Evolutionary conservation across 2,113 vertebrate species (phyloP).

Genomic region (Cinclus cinclus): DNA sequence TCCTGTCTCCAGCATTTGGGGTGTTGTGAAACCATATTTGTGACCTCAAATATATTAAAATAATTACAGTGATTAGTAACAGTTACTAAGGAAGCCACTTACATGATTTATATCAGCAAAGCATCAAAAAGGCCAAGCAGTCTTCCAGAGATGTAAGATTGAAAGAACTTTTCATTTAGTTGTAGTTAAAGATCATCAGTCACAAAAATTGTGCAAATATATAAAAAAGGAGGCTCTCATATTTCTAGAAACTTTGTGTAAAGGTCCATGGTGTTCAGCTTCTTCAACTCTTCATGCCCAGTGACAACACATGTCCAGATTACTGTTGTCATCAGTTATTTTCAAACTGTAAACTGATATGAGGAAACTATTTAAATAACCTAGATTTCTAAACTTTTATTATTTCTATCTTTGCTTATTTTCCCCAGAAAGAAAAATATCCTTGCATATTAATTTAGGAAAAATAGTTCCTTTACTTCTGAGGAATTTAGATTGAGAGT

Average conservation of each 20-base stretch:
- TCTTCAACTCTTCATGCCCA: background rate
- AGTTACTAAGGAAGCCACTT: background rate
- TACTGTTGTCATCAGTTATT: background rate
- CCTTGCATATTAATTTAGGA: background rate
- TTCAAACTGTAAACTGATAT: background rate
- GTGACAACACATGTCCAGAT: background rate
- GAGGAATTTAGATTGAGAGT: background rate
- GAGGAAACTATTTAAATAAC: background rate
- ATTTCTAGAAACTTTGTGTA: background rate
- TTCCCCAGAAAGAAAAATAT: background rate
- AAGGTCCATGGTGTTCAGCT: background rate
- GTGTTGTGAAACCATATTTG: background rate
- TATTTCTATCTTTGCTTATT: background rate
- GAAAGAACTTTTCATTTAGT: background rate
- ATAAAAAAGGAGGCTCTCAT: background rate
- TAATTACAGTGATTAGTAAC: background rate
- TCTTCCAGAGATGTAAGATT: background rate
- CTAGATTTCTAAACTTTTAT: background rate
- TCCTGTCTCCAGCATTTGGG: background rate
- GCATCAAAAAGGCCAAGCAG: background rate
- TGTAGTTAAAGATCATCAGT: background rate
- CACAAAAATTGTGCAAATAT: background rate
- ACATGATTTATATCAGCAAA: background rate
- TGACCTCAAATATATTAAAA: background rate
- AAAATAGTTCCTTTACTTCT: background rate